Conservation (phyloP, 2,888 invertebrate species). For the Oligia strigilis region DNA sequence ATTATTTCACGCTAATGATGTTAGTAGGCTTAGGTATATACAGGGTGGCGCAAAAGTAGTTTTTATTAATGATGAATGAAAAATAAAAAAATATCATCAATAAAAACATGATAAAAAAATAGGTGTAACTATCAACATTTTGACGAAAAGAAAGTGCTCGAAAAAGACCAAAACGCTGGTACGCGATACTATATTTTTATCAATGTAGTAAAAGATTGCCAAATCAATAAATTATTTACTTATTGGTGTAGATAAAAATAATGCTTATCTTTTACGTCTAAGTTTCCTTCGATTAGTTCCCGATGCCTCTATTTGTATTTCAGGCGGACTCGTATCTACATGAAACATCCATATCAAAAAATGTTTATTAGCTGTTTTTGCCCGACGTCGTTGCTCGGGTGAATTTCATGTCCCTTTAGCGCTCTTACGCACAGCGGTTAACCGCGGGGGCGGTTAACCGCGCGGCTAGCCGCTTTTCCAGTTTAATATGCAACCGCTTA, state of each 20-base stretch:
- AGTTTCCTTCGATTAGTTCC: conserved; percentile 13
- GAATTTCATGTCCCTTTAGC: neutral
- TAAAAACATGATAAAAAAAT: conserved; percentile 18
- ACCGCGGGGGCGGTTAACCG: no score
- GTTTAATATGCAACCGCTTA: no score
- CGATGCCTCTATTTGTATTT: conserved; percentile 9
- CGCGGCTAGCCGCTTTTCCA: no score
- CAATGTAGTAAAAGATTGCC: conserved; percentile 36
- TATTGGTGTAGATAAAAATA: conserved; percentile 18
- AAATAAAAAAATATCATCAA: neutral
- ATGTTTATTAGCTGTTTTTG: neutral
- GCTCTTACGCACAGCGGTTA: no score
- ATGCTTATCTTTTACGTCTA: conserved; percentile 23
- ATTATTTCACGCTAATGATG: neutral
- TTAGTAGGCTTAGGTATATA: neutral
- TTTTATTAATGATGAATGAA: no score
- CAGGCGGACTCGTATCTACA: neutral
- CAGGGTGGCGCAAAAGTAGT: no score
- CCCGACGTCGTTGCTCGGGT: neutral
- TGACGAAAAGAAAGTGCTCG: conserved; percentile 12
- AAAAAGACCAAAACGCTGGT: conserved; percentile 11
- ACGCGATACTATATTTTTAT: conserved; percentile 25
- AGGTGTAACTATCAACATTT: conserved; percentile 26
- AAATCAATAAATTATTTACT: conserved; percentile 37
- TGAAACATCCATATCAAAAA: neutral